Conservation (phyloP, 2,113 vertebrate genomes). For the Protomyctophum bolini region DNA sequence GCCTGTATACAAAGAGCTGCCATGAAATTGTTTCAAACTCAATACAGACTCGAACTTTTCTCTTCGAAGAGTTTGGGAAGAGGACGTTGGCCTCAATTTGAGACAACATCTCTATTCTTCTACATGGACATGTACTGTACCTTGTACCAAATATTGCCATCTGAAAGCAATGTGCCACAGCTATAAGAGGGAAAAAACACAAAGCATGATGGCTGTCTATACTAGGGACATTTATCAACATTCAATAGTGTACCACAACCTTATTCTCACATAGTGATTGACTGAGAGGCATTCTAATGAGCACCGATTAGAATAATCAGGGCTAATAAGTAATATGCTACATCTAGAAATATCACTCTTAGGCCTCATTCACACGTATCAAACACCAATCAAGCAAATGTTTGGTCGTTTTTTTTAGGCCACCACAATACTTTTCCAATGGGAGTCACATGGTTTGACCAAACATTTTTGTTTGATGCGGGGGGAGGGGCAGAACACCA, state of each 20-base stretch:
- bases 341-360: too few species aligned
- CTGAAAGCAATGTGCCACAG: not conserved
- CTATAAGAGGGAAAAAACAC: not conserved
- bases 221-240: not conserved
- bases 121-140: not conserved
- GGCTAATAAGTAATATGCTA: too few species aligned
- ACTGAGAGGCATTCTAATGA: too few species aligned
- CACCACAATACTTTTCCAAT: too few species aligned
- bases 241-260: not conserved
- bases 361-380: too few species aligned
- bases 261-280: not conserved
- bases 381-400: too few species aligned
- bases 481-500: too few species aligned
- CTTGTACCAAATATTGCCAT: not conserved
- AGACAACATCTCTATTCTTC: constrained; percentile 5
- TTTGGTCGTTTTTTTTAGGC: too few species aligned
- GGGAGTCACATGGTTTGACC: too few species aligned
- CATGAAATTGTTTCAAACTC: constrained; percentile 58
- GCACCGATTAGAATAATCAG: too few species aligned
- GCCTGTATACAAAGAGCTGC: constrained; percentile 51
- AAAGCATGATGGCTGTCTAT: not conserved
- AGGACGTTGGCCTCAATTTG: not conserved
- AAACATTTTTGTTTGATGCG: too few species aligned
- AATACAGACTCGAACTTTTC: constrained; percentile 34
- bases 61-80: constrained; percentile 25